Conservation (phyloP, 2,113 vertebrate genomes). For the Ceyx margarethae region DNA sequence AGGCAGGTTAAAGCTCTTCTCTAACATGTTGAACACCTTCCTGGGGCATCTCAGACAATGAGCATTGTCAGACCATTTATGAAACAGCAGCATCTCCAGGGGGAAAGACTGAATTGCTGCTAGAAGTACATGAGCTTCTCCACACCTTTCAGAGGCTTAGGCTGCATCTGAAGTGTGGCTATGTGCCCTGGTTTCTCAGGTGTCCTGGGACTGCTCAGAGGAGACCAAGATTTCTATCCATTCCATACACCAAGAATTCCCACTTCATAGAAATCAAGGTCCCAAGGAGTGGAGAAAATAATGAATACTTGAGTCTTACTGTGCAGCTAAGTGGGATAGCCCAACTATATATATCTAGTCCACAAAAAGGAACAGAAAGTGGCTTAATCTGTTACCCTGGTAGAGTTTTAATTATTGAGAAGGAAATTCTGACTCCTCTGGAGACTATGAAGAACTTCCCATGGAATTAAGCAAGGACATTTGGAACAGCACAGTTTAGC, state of each 20-base stretch:
- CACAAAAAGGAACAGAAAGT: background rate
- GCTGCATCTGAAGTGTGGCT: background rate
- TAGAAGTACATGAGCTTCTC: background rate
- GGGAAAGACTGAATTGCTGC: background rate
- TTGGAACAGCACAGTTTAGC: constrained; percentile 1
- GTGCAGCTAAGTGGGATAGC: background rate
- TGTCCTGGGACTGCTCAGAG: background rate
- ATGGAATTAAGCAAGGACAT: background rate
- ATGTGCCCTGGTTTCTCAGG: background rate
- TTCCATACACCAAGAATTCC: background rate
- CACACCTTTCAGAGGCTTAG: background rate
- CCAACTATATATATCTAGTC: background rate
- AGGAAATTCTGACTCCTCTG: background rate
- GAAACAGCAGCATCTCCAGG: background rate
- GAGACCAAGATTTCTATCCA: background rate
- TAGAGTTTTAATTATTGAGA: background rate
- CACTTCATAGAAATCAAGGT: background rate
- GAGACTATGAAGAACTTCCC: background rate
- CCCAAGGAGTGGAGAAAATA: background rate
- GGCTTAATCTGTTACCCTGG: background rate
- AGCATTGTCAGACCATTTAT: background rate
- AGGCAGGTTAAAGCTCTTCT: background rate
- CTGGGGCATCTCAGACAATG: background rate
- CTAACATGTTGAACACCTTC: background rate
- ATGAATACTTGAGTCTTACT: background rate